Conservation (phyloP, 2,113 vertebrate species). For the Vulpes lagopus region DNA sequence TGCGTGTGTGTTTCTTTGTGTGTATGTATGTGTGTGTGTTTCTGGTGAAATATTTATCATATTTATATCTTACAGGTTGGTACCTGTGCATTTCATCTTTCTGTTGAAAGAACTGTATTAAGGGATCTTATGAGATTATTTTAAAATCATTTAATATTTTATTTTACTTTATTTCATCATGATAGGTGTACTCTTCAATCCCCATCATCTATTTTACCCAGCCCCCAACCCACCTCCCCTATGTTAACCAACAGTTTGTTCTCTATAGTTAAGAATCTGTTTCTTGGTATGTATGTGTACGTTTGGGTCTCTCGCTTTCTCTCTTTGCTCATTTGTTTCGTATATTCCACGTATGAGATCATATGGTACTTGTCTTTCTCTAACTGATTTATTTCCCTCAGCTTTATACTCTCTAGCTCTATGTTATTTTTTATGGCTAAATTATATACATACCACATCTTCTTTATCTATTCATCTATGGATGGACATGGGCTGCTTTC, state of each 20-base stretch:
- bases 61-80: not conserved
- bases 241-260: not conserved
- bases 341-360: not conserved
- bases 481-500: not conserved
- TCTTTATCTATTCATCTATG: not conserved
- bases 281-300: not conserved
- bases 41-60: not conserved
- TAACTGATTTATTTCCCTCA: not conserved
- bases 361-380: not conserved
- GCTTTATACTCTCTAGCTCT: not conserved
- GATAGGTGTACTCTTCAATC: not conserved
- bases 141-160: not conserved
- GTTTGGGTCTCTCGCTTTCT: not conserved
- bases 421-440: not conserved
- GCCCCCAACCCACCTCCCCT: not conserved
- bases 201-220: not conserved
- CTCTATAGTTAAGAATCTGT: not conserved
- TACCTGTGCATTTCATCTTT: not conserved
- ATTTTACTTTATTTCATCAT: not conserved
- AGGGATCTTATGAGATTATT: not conserved
- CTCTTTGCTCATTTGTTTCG: not conserved
- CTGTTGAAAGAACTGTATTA: not conserved
- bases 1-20: not conserved
- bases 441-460: not conserved
- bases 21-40: not conserved